These are phyloP conservation scores for Xenopus laevis DNA, from an alignment of 2,113 vertebrate species.

Conservation along the genomic window DNA sequence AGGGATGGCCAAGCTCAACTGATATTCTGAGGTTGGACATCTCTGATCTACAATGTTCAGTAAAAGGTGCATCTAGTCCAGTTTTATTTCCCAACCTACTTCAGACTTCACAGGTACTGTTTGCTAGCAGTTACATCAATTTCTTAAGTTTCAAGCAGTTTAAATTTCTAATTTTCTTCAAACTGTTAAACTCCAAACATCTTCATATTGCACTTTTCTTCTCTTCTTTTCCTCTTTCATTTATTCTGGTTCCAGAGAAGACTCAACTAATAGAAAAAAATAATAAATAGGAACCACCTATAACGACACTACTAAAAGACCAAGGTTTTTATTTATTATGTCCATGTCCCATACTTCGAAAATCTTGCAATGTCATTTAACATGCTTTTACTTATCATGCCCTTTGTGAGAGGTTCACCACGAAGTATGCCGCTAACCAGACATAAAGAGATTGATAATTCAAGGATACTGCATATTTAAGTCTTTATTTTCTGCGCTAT, in stretches of 20 bases:
- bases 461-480: too few species aligned
- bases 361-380: too few species aligned
- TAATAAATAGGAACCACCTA: conserved; percentile 68
- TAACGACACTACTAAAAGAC: conserved; percentile 46
- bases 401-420: too few species aligned
- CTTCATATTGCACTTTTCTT: conserved; percentile 60
- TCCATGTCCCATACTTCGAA: too few species aligned
- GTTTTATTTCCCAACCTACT: conserved; percentile 25
- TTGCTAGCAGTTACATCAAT: conserved; percentile 57
- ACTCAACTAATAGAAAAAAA: conserved; percentile 75
- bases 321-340: neutral
- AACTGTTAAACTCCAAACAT: conserved; percentile 66
- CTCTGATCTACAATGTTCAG: neutral
- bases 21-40: neutral
- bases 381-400: too few species aligned
- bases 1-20: neutral
- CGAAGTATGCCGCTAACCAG: too few species aligned
- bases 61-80: neutral
- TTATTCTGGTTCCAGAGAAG: conserved; percentile 74
- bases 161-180: conserved; percentile 67
- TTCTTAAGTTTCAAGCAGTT: conserved; percentile 66
- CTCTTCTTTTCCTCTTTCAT: conserved; percentile 68
- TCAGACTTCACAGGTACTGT: conserved; percentile 50
- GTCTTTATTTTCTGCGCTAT: too few species aligned
- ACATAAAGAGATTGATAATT: too few species aligned